These are phyloP conservation scores for Oxyruncus cristatus DNA, from an alignment of 2,113 vertebrate genomes.

Conservation along the genomic window DNA sequence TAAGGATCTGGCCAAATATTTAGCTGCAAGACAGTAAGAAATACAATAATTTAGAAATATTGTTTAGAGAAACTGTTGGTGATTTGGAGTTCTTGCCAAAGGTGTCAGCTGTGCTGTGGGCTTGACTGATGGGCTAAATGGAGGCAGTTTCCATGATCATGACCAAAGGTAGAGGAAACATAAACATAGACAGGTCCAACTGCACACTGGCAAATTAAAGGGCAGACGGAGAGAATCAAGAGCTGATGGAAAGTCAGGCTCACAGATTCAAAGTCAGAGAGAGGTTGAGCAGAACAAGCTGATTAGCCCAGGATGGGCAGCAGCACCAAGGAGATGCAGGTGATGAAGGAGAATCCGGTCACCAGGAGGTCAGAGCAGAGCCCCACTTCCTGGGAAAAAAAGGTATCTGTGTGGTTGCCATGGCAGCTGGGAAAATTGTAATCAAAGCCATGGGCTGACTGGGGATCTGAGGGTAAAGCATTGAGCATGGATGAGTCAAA, in stretches of 20 bases:
- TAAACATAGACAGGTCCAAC: neutral
- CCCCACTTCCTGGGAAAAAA: rapidly evolving
- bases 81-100: neutral
- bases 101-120: neutral
- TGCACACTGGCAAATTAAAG: neutral
- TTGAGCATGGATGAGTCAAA: neutral
- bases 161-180: neutral
- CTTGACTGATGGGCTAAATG: neutral
- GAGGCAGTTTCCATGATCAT: neutral
- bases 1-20: neutral
- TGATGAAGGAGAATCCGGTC: neutral
- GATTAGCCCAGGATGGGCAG: neutral
- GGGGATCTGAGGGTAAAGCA: neutral
- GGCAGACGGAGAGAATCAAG: neutral
- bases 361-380: neutral
- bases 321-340: rapidly evolving
- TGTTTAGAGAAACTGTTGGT: neutral
- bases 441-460: neutral
- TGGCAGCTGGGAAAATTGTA: neutral
- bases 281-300: neutral
- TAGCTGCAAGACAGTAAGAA: neutral
- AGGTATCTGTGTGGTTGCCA: neutral
- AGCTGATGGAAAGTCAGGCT: neutral
- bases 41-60: neutral
- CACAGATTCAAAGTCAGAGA: neutral